Evolutionary conservation across 1,140 invertebrate genomes (phyloP).

Genomic region (Hyphantria cunea): DNA sequence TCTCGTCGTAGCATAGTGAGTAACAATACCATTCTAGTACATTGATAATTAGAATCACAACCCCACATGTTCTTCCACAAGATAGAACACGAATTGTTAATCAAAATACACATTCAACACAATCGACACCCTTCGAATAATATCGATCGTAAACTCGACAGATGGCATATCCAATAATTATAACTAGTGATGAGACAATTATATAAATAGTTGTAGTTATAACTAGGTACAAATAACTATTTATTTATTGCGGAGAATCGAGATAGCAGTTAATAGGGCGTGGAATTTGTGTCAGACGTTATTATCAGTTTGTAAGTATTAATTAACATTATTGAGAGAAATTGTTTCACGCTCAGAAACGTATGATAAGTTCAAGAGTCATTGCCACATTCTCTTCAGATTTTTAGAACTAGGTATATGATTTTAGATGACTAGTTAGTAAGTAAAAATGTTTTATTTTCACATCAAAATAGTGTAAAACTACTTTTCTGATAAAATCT

Average conservation of each 20-base stretch:
- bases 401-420: too few species aligned
- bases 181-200: background rate
- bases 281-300: constrained; percentile 20
- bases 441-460: too few species aligned
- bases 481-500: too few species aligned
- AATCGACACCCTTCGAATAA: background rate
- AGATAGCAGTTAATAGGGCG: constrained; percentile 15
- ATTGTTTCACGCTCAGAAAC: background rate
- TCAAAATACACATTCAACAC: constrained; percentile 1
- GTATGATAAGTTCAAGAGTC: constrained; percentile 13
- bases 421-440: too few species aligned
- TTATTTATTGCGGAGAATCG: constrained; percentile 11
- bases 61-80: background rate
- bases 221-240: background rate
- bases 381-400: background rate
- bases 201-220: too few species aligned
- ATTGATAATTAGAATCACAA: background rate
- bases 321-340: constrained; percentile 1
- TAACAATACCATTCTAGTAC: too few species aligned
- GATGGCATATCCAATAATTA: constrained; percentile 2
- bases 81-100: background rate
- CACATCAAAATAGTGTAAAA: too few species aligned
- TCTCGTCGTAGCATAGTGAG: too few species aligned
- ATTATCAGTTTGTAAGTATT: background rate
- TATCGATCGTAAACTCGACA: constrained; percentile 1